Base-by-base conservation (phyloP, 2,888 invertebrate genomes). In the Meiosimyza decipiens region DNA sequence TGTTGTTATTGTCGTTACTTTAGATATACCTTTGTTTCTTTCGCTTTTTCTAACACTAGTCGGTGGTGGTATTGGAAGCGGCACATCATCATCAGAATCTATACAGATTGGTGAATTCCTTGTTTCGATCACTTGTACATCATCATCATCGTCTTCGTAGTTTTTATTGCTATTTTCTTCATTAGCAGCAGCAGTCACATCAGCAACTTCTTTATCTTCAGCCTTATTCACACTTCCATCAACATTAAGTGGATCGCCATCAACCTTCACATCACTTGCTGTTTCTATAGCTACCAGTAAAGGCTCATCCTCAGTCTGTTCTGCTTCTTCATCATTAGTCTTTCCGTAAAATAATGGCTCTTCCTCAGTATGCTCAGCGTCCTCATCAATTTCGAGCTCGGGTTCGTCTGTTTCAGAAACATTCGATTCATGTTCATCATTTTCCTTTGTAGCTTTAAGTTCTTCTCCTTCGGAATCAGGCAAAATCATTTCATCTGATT, bases 61-160 rank as follows among this genome's bases (percentile, higher is more conserved):
- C 40, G 40, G 40, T 40, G 40, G 40, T 40, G 40, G 40, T 28
- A 4, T 3, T 33, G 6, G 62, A n/a, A 7, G 22, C 50, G 49
- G 33, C 2, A 18, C 78, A 33, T 80, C 80, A 1, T 80, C 80
- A 62, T 81, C 81, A 3, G 81, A 80, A 71, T 81, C 81, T 40
- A 81, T 72, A 54, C 80, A 81, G 72, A 81, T 81, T 0, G 81
- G 81, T 3, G 81, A 81, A 52, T 79, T 76, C 7, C 80, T 79
- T 1, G 77, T 77, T 71, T 81, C 81, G 18, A 81, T 78, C 12
- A 81, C 75, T 47, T 80, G 75, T 4, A 81, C 81, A 70, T 81
- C 81, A 60, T 81, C 81, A 59, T 81, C 80, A 22, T 79, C 79
- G 1, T 76, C 75, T 28, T 75, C 75, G 6, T 75, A 73, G 15